Percentiles rank a stretch among this genome's conserved stretches.
Conservation (phyloP, 1,140 invertebrate genomes). For the Drosophila pallidifrons region DNA sequence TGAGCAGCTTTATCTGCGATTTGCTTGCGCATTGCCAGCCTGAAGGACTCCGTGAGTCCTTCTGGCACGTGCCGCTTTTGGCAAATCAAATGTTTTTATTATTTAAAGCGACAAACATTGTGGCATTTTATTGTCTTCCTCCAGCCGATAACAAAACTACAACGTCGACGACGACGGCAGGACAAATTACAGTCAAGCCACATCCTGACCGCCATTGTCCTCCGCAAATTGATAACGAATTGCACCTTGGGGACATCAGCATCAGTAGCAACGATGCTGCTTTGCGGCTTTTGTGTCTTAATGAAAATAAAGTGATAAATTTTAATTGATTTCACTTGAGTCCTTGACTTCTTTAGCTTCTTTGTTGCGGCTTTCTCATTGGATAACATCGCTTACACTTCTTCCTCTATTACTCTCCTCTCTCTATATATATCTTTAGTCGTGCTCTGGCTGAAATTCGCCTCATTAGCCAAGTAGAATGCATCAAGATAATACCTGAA, state of each 20-base stretch:
- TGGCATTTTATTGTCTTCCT: constrained; percentile 75
- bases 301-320: constrained; percentile 77
- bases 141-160: constrained; percentile 62
- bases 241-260: constrained; percentile 68
- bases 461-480: constrained; percentile 75
- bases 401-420: not conserved
- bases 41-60: constrained; percentile 21
- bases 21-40: constrained; percentile 65
- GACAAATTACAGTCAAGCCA: constrained; percentile 78
- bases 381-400: constrained; percentile 49
- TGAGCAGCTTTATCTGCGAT: constrained; percentile 75
- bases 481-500: constrained; percentile 66
- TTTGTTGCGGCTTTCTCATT: constrained; percentile 28
- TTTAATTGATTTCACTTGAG: constrained; percentile 80
- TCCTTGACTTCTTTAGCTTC: constrained; percentile 49
- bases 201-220: constrained; percentile 78
- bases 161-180: constrained; percentile 35
- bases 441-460: constrained; percentile 10
- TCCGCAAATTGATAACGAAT: constrained; percentile 75
- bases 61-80: constrained; percentile 77
- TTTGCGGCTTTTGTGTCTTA: constrained; percentile 56
- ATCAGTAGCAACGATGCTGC: not conserved
- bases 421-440: not conserved
- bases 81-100: constrained; percentile 83
- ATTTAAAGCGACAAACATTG: constrained; percentile 78